Conservation (phyloP, 2,888 invertebrate genomes). For the Tipula unca region DNA sequence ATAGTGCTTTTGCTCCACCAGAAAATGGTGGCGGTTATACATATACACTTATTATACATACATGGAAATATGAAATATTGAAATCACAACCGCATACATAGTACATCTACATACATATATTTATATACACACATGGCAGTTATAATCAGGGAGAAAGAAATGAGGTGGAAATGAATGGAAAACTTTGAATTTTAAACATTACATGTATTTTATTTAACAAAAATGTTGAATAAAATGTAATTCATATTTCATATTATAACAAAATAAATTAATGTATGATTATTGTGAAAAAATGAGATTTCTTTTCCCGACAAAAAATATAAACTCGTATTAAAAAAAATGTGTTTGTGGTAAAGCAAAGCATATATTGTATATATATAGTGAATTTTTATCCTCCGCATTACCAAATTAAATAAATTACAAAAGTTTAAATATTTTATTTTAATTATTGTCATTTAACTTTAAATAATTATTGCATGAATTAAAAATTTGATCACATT, state of each 20-base stretch:
- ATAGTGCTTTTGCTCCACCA: not conserved
- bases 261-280: not conserved
- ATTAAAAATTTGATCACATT: not conserved
- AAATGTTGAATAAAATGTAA: not conserved
- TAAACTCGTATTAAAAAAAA: not conserved
- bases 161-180: not conserved
- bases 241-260: not conserved
- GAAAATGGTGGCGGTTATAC: not conserved
- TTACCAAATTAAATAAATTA: not conserved
- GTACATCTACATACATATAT: not conserved
- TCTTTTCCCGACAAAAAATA: not conserved
- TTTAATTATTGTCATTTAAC: not conserved
- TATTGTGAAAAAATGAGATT: not conserved
- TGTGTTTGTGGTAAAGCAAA: too few relatives aligned
- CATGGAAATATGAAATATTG: not conserved
- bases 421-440: not conserved
- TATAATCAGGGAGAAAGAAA: not conserved
- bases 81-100: not conserved
- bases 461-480: not conserved
- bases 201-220: not conserved
- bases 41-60: too few relatives aligned
- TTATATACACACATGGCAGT: not conserved
- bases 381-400: not conserved
- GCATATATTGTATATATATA: too few relatives aligned
- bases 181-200: not conserved